phyloP scores from a whole-genome alignment of 2,113 vertebrate genomes.

The Sisor rabdophorus region DNA sequence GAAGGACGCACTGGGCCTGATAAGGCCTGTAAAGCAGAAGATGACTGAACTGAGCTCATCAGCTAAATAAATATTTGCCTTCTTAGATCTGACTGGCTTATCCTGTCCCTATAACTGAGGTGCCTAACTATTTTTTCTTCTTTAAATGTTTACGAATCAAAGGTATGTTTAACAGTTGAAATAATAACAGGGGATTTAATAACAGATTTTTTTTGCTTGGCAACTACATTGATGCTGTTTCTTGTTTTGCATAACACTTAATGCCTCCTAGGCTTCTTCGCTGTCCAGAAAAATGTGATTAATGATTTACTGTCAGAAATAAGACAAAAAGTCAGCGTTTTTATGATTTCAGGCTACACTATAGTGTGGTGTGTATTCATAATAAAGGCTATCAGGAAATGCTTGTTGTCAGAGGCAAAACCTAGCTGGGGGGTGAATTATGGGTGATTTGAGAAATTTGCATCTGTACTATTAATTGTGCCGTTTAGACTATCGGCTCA shows the following conservation, averaged over 20 bases:
- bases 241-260: not conserved
- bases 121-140: constrained; percentile 23
- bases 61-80: constrained; percentile 65
- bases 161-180: not conserved
- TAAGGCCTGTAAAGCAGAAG: constrained; percentile 55
- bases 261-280: not conserved
- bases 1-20: constrained; percentile 59
- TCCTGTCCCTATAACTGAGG: constrained; percentile 45
- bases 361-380: not conserved
- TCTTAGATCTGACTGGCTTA: constrained; percentile 61
- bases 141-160: not conserved
- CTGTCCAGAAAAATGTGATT: not conserved
- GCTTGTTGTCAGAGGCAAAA: not conserved
- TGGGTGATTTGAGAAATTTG: not conserved
- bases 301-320: not conserved
- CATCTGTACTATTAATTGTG: not conserved
- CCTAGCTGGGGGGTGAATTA: not conserved
- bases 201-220: not conserved
- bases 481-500: too few relatives aligned
- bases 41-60: constrained; percentile 52
- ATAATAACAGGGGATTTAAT: not conserved
- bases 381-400: not conserved
- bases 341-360: not conserved
- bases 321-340: not conserved
- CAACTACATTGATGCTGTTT: not conserved